Conservation (phyloP, 2,113 vertebrate species). For the Platysternon megacephalum region DNA sequence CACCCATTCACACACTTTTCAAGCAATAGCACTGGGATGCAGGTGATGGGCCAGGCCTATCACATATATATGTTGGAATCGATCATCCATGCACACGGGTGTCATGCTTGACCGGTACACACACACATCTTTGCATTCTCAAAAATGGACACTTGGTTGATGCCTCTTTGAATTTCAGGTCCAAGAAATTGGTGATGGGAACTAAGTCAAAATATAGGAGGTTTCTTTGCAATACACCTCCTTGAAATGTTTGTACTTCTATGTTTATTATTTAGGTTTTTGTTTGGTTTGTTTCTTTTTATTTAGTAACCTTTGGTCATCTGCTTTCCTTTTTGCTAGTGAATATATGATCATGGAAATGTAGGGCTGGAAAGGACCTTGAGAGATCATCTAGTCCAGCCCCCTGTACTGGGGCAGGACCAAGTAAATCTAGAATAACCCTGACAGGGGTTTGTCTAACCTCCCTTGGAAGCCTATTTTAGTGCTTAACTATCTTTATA, state of each 20-base stretch:
- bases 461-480: not conserved
- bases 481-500: not conserved
- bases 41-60: not conserved
- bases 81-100: not conserved
- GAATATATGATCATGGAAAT: not conserved
- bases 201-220: not conserved
- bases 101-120: no score
- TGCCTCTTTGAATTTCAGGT: not conserved
- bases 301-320: not conserved
- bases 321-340: not conserved
- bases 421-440: not conserved
- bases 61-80: not conserved
- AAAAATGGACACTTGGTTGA: not conserved
- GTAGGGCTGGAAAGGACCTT: not conserved
- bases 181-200: not conserved
- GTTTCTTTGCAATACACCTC: not conserved
- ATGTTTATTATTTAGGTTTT: not conserved
- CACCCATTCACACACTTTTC: not conserved
- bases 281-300: not conserved
- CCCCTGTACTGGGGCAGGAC: not conserved
- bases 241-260: not conserved
- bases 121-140: not conserved
- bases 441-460: not conserved
- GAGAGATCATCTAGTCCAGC: not conserved
- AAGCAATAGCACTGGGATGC: not conserved